A percentile compares a stretch with the other conserved stretches of the same genome.
Evolutionary conservation across 2,797 vertebrate genomes (phyloP).

Genomic region (Aldrovandia affinis): DNA sequence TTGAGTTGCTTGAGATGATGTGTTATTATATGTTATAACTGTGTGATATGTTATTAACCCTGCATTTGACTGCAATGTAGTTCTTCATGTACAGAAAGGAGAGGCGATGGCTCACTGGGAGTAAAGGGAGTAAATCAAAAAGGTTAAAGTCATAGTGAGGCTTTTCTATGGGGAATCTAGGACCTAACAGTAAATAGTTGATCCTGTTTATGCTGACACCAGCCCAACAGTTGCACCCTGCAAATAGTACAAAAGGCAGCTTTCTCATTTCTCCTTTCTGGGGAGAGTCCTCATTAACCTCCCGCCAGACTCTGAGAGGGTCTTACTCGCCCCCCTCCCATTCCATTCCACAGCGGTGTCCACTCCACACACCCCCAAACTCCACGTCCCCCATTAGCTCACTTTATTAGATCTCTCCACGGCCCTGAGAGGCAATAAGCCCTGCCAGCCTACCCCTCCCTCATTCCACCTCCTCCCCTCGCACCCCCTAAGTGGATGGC

Average conservation of each 20-base stretch:
- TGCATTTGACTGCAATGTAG: no score
- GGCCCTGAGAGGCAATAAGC: slow-evolving; percentile 71
- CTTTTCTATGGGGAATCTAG: no score
- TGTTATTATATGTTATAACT: no score
- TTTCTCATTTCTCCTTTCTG: not conserved
- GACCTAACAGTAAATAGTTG: not conserved
- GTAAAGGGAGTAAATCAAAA: no score
- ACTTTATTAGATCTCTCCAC: slow-evolving; percentile 78
- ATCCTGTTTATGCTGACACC: no score
- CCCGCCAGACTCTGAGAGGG: slow-evolving; percentile 63
- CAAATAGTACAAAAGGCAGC: no score
- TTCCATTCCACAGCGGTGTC: not conserved
- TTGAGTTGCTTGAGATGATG: no score
- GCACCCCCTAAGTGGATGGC: slow-evolving; percentile 73
- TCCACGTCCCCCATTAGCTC: slow-evolving; percentile 72
- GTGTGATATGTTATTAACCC: no score
- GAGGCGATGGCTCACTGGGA: no score
- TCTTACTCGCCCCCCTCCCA: slow-evolving; percentile 54
- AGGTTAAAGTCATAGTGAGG: no score
- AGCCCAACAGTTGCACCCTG: no score
- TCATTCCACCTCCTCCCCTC: slow-evolving; percentile 45
- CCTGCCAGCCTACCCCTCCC: slow-evolving; percentile 42
- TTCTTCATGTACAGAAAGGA: no score
- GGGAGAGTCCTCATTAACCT: slow-evolving; percentile 73
- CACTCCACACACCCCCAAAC: slow-evolving; percentile 53